Evolutionary conservation across 2,113 vertebrate species (phyloP), one percentile per base, ranked within the genome.

Genomic region (Pseudolaguvia tuberculata): DNA sequence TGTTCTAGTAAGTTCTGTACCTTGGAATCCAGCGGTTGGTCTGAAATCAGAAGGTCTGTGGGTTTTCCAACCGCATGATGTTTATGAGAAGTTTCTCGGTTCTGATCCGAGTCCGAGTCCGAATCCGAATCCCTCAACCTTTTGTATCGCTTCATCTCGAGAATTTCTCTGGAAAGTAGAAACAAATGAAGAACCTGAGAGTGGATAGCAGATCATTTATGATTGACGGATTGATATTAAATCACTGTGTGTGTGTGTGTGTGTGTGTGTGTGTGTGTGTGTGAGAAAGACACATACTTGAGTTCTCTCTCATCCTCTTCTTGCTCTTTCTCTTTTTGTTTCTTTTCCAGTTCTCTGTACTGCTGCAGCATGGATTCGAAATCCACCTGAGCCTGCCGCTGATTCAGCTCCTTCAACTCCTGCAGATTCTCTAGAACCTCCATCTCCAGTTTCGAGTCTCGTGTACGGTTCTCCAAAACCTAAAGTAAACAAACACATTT

Each of bases 391-490:
- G 95, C 96, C 91, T 99, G 96, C 2, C 95, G 90, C 87, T 99
- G 96, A 88, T 98, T 99, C 70, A 99, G 89, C 55, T 99, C 96
- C 83, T 98, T 98, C 79, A 98, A 89, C 85, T 99, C 96, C 88
- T 98, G 96, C 29, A 99, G 91, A 84, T 96, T 98, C 87, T 99
- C 96, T 87, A 99, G 83, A 11, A 98, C 94, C 83, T 99, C 95
- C 96, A 99, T 98, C 84, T 99, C 96, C 87, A 97, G 87, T 83
- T 98, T 99, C 2, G 96, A 98, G 85, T 98, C 96, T 76, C 95
- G 95, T 9, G 96, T 98, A 20, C 96, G 87, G 82, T 99, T 99
- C 87, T 99, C 96, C 81, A 99, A 84, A 58, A 99, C 95, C 96
- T 99, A 81, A 8, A 5, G 10, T n/a, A 14, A 55, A 81, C 1